A percentile compares a stretch with the other conserved stretches of the same genome.
Conservation (phyloP, 2,797 vertebrate genomes). For the Sardinella longiceps region DNA sequence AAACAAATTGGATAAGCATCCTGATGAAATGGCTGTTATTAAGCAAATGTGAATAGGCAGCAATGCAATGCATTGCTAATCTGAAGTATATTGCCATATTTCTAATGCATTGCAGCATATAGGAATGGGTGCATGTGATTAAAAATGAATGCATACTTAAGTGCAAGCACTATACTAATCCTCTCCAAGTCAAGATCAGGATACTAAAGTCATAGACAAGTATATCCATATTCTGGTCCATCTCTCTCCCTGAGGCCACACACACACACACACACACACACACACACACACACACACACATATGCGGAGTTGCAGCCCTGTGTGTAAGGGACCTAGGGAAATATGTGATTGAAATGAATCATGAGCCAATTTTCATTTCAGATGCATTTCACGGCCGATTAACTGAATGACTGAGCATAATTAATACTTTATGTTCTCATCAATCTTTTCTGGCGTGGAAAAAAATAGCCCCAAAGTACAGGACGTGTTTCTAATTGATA, state of each 20-base stretch:
- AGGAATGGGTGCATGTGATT: neutral
- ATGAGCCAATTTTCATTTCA: constrained; percentile 55
- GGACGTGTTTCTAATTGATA: constrained; percentile 33
- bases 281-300: neutral
- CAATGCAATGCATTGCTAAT: neutral
- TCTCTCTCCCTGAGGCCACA: neutral
- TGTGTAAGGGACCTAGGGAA: constrained; percentile 43
- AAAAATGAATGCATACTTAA: neutral
- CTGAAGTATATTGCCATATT: neutral
- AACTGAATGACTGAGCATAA: constrained; percentile 61
- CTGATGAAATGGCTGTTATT: neutral
- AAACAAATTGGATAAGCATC: neutral
- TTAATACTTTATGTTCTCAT: constrained; percentile 56
- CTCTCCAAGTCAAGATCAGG: neutral
- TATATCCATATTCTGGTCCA: neutral
- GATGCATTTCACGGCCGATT: constrained; percentile 72
- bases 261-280: too few relatives aligned
- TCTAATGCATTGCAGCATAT: neutral
- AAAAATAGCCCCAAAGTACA: constrained; percentile 8
- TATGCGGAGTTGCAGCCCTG: neutral
- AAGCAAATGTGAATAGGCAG: neutral
- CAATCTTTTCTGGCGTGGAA: constrained; percentile 59
- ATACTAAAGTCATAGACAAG: neutral
- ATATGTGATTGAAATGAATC: constrained; percentile 50
- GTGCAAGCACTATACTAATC: neutral